Base-by-base conservation (phyloP, 2,113 vertebrate species). In the Merops nubicus region DNA sequence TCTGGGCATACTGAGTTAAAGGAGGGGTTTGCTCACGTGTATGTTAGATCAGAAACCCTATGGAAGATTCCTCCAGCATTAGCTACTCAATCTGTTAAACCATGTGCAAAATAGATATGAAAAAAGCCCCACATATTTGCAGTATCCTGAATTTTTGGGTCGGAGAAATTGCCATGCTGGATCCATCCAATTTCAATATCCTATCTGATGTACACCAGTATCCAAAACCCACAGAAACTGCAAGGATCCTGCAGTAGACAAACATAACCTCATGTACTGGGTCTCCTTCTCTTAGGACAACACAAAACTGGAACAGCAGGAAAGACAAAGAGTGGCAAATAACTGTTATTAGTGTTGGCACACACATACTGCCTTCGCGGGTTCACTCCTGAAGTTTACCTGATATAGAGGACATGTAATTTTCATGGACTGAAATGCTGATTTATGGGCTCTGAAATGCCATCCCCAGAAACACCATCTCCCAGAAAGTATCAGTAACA, bases 361-460 rank as follows among this genome's bases (percentile, higher is more conserved):
- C 54, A 86, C 63, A 69, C 26, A 56, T 33, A 26, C 63, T 45
- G 33, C 34, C 10, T 83, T 16, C 56, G 68, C 74, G 59, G 42
- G 11, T 17, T 83, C 60, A 64, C 8, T 88, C 34, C 50, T 56
- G 75, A 86, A 85, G 42, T 67, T 63, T 53, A 80, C 22, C 47
- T 45, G 47, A 47, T 83, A 45, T 12, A 64, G 87, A 80, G 19
- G 48, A 5, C 62, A 50, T 21, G 17, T 28, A 62, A 74, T 43
- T 85, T 89, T 64, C 42, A 89, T 53, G 15, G 63, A 83, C 5
- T 82, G 93, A 94, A 95, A 95, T 87, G 77, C 28, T 83, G 81
- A 88, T 79, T 91, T 85, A 54, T 57, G 62, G n/a, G 25, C 23
- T 68, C 22, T 95, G 53, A 91, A 87, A 89, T 69, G 40, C 8